Conservation (phyloP, 2,888 invertebrate genomes). For the Syritta pipiens region DNA sequence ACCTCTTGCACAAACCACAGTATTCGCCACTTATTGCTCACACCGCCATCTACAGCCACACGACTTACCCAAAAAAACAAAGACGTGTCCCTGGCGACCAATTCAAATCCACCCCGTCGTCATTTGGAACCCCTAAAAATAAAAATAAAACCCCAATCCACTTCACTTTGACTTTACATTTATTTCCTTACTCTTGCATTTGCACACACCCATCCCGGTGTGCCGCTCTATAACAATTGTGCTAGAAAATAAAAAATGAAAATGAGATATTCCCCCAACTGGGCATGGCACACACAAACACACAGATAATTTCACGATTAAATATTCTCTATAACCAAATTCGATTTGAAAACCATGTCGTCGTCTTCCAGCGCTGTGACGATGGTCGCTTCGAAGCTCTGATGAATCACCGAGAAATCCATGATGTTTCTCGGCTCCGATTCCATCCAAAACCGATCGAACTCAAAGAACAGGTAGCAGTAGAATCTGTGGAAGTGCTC, state of each 20-base stretch:
- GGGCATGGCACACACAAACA: conserved; percentile 33
- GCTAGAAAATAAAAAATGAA: conserved; percentile 4
- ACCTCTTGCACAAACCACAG: too few species aligned
- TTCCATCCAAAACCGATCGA: conserved; percentile 96
- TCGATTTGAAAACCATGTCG: conserved; percentile 87
- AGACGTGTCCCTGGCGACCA: too few species aligned
- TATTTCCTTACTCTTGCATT: conserved; percentile 10
- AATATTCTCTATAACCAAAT: conserved; percentile 87
- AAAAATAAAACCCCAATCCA: not conserved
- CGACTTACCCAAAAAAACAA: too few species aligned
- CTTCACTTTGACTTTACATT: not conserved
- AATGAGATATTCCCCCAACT: not conserved
- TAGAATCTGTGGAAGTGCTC: conserved; percentile 95
- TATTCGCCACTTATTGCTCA: too few species aligned
- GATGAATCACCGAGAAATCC: conserved; percentile 94
- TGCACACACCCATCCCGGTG: conserved; percentile 8
- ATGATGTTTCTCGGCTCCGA: conserved; percentile 96
- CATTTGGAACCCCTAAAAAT: not conserved
- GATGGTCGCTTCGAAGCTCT: conserved; percentile 90
- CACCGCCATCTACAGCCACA: too few species aligned
- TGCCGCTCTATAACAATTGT: conserved; percentile 10
- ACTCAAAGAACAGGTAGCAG: conserved; percentile 95
- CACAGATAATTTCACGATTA: conserved; percentile 74
- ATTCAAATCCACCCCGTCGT: too few species aligned
- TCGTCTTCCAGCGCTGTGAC: conserved; percentile 85